Evolutionary conservation across 2,888 invertebrate species (phyloP).

Genomic region (Pediacus dermestoides): DNA sequence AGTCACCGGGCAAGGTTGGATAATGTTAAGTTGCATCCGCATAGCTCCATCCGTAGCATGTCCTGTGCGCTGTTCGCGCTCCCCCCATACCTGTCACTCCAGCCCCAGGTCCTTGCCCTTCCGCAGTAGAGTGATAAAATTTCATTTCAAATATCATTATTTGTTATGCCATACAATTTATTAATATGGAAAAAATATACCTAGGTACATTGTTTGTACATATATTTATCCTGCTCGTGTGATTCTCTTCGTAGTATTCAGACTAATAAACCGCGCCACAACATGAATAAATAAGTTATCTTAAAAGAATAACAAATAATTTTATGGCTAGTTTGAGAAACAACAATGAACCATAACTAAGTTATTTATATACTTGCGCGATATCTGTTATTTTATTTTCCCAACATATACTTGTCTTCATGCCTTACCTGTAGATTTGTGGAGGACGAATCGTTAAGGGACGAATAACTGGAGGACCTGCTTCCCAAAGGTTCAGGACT

Average conservation of each 20-base stretch:
- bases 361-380: background rate
- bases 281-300: too few species aligned
- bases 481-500: constrained; percentile 70
- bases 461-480: constrained; percentile 64
- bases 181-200: background rate
- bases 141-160: too few species aligned
- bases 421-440: constrained; percentile 49
- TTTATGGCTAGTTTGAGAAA: too few species aligned
- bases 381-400: constrained; percentile 3
- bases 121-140: background rate
- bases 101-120: constrained; percentile 4
- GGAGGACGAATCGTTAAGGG: constrained; percentile 54
- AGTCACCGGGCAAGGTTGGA: too few species aligned
- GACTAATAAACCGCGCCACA: too few species aligned
- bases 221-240: background rate
- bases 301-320: too few species aligned
- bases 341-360: too few species aligned
- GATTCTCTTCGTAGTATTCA: too few species aligned
- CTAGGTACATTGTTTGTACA: background rate
- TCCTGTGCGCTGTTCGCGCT: constrained; percentile 7
- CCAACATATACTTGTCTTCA: background rate
- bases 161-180: too few species aligned
- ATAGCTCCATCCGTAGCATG: constrained; percentile 5
- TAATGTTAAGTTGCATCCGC: too few species aligned
- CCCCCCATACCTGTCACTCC: constrained; percentile 2